Percentiles rank a stretch among this genome's conserved stretches.
phyloP scores from a whole-genome alignment of 1,140 invertebrate genomes.

The Heliconius hewitsoni region DNA sequence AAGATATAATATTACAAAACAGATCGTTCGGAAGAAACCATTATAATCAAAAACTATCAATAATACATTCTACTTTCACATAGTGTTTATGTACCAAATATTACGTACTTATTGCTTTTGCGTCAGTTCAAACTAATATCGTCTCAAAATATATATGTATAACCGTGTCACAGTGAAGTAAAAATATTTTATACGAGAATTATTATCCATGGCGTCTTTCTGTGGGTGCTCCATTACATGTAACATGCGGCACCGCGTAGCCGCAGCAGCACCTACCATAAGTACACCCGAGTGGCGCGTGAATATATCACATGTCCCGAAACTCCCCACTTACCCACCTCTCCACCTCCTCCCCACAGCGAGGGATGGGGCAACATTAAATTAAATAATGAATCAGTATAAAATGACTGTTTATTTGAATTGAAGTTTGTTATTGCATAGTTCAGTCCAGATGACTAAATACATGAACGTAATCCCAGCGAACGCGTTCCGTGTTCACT shows the following conservation, averaged over 20 bases:
- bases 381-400: constrained; percentile 64
- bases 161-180: not conserved
- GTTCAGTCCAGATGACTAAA: constrained; percentile 8
- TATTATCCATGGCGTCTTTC: constrained; percentile 19
- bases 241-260: constrained; percentile 59
- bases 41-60: no score
- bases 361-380: constrained; percentile 39
- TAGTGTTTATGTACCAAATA: not conserved
- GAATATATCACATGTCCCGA: constrained; percentile 71
- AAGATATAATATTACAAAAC: no score
- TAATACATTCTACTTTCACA: no score
- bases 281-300: constrained; percentile 63
- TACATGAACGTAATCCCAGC: not conserved
- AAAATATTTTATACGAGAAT: not conserved
- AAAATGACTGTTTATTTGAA: constrained; percentile 21
- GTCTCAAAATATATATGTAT: not conserved
- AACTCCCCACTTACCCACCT: constrained; percentile 14
- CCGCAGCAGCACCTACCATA: constrained; percentile 59
- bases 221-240: constrained; percentile 61
- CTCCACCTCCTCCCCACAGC: constrained; percentile 31
- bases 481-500: not conserved
- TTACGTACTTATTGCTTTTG: not conserved
- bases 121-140: not conserved
- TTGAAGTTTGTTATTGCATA: constrained; percentile 11
- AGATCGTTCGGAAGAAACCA: no score